Percentiles rank a stretch among this genome's conserved stretches.
phyloP scores from a whole-genome alignment of 2,113 vertebrate species.

The Suncus etruscus region DNA sequence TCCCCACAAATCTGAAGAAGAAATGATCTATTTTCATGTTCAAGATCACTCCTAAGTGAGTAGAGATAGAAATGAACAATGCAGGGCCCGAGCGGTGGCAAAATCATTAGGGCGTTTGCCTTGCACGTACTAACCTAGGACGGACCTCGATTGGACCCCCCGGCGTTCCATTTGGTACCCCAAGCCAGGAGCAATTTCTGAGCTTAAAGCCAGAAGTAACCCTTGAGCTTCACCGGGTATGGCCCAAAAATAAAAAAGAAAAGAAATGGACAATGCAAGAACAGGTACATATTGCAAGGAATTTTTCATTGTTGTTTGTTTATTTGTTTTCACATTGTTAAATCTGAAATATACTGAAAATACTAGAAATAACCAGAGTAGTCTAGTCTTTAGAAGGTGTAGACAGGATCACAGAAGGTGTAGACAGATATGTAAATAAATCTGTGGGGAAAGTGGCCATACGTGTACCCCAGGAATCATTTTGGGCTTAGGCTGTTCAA shows the following conservation, averaged over 20 bases:
- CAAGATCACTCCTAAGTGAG: slow-evolving; percentile 13
- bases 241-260: too few relatives aligned
- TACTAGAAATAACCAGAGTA: not conserved
- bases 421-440: too few relatives aligned
- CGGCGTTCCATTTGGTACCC: too few relatives aligned
- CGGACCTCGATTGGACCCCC: too few relatives aligned
- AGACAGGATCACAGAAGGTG: not conserved
- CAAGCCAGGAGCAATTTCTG: too few relatives aligned
- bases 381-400: not conserved
- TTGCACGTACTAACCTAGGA: too few relatives aligned
- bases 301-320: not conserved
- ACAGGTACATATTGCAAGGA: not conserved
- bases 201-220: too few relatives aligned
- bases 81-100: not conserved
- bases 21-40: slow-evolving; percentile 1
- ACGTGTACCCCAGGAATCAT: too few relatives aligned
- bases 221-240: too few relatives aligned
- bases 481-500: not conserved
- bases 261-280: not conserved
- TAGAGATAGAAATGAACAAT: not conserved
- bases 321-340: not conserved
- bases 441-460: too few relatives aligned
- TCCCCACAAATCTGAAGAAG: not conserved
- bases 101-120: too few relatives aligned
- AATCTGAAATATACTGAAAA: not conserved